A percentile compares a stretch with the other conserved stretches of the same genome.
Evolutionary conservation across 1,140 invertebrate genomes (phyloP).

Genomic region (Euura saliciscinereae): DNA sequence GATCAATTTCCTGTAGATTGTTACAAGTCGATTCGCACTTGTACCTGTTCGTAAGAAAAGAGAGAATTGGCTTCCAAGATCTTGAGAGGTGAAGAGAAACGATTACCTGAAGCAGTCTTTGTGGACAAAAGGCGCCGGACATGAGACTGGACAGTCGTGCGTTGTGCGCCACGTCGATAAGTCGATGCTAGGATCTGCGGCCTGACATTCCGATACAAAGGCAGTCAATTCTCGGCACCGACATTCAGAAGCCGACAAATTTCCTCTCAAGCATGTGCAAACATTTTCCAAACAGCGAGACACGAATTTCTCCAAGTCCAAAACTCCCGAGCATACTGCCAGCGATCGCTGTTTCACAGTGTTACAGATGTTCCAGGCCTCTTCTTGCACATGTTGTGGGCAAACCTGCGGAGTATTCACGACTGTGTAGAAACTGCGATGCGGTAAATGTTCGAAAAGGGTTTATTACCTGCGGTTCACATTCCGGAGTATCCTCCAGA

Average conservation of each 20-base stretch:
- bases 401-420: constrained; percentile 50
- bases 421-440: not conserved
- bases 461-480: constrained; percentile 53
- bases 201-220: constrained; percentile 75
- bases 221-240: constrained; percentile 71
- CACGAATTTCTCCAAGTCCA: constrained; percentile 71
- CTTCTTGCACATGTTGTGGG: constrained; percentile 62
- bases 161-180: constrained; percentile 73
- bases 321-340: constrained; percentile 62
- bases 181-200: constrained; percentile 65
- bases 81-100: not conserved
- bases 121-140: constrained; percentile 75
- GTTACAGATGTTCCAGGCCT: constrained; percentile 69
- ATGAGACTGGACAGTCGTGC: constrained; percentile 71
- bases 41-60: constrained; percentile 27
- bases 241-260: constrained; percentile 64
- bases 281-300: constrained; percentile 75
- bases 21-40: constrained; percentile 77
- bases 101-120: constrained; percentile 76
- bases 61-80: not conserved
- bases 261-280: constrained; percentile 69
- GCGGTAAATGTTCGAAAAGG: not conserved
- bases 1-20: constrained; percentile 62
- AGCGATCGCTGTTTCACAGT: constrained; percentile 67
- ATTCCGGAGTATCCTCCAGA: constrained; percentile 57